A percentile compares a stretch with the other conserved stretches of the same genome.
These are phyloP conservation scores for Agapornis canus DNA, from an alignment of 2,797 vertebrate species.

Conservation along the genomic window DNA sequence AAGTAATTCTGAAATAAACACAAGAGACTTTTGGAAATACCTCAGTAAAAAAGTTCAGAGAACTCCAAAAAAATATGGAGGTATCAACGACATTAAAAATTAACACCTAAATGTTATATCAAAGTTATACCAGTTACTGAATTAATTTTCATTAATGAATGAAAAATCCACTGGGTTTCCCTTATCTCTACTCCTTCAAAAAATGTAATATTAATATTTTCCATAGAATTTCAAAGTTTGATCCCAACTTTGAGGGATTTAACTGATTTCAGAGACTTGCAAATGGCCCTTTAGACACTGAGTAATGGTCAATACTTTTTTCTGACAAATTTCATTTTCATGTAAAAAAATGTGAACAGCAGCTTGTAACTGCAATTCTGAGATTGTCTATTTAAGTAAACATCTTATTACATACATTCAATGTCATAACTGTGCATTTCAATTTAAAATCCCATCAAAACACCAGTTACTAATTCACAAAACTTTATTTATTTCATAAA, in stretches of 20 bases:
- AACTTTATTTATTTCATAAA: background rate
- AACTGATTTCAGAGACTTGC: background rate
- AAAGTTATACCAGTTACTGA: background rate
- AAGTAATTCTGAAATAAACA: background rate
- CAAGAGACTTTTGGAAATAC: background rate
- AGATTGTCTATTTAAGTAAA: background rate
- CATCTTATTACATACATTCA: background rate
- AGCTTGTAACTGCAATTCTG: background rate
- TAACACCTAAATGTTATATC: background rate
- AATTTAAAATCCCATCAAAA: conserved; percentile 5
- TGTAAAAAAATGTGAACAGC: background rate
- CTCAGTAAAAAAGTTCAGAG: background rate
- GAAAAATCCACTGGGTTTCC: background rate
- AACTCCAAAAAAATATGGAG: background rate
- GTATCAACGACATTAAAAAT: background rate
- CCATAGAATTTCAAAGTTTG: background rate
- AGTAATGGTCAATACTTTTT: background rate
- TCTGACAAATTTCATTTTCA: background rate
- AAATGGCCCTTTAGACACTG: background rate
- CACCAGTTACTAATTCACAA: background rate
- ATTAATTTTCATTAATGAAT: background rate
- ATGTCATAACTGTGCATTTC: background rate
- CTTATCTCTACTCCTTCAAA: background rate
- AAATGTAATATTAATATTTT: background rate
- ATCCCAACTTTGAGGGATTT: background rate